Evolutionary conservation across 2,888 invertebrate species (phyloP).

Genomic region (Luffia ferchaultella): DNA sequence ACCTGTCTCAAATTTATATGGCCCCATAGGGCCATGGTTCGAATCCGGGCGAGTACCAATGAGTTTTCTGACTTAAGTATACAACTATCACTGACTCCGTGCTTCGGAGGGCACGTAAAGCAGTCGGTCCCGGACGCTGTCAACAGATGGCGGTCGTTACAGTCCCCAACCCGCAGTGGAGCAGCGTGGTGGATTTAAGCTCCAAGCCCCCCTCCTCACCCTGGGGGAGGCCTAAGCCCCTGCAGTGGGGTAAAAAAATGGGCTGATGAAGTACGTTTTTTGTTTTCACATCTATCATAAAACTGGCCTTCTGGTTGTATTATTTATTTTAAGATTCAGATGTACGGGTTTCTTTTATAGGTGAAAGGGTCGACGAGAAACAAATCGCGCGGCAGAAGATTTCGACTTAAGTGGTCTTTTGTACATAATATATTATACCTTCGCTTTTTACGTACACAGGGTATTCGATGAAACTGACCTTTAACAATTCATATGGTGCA

Average conservation of each 20-base stretch:
- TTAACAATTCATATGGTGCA: too few relatives aligned
- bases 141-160: too few relatives aligned
- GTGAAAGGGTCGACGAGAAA: background rate
- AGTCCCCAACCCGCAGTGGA: background rate
- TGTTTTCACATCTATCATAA: background rate
- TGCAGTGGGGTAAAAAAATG: background rate
- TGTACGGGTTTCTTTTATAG: background rate
- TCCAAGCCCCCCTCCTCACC: background rate
- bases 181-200: background rate
- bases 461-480: background rate
- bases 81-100: too few relatives aligned
- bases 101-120: too few relatives aligned
- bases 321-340: background rate
- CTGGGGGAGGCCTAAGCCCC: background rate
- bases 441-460: background rate
- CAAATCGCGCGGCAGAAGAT: background rate
- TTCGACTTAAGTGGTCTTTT: background rate
- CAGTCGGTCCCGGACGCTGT: too few relatives aligned
- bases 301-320: background rate
- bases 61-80: too few relatives aligned
- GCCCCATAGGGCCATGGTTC: too few relatives aligned
- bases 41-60: too few relatives aligned
- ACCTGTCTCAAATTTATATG: too few relatives aligned
- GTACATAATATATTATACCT: background rate
- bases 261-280: background rate